phyloP scores from a whole-genome alignment of 2,797 vertebrate genomes.

The Cygnus olor region DNA sequence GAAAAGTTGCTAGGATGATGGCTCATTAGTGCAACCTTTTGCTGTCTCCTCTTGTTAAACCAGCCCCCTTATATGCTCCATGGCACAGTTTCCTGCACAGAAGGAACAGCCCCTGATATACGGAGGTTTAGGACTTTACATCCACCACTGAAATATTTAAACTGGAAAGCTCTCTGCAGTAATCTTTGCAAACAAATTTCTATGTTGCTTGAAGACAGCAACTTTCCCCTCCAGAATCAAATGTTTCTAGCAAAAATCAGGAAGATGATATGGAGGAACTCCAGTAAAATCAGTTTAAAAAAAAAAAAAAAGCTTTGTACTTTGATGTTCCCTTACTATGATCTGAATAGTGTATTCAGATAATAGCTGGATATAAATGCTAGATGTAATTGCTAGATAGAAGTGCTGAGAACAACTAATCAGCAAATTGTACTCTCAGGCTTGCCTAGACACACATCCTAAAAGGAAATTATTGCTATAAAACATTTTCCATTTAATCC shows the following conservation, averaged over 20 bases:
- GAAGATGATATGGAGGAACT: neutral
- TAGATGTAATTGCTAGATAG: constrained; percentile 25
- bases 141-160: neutral
- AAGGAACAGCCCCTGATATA: neutral
- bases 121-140: neutral
- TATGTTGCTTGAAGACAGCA: neutral
- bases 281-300: neutral
- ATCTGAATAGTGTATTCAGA: neutral
- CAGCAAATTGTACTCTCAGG: constrained; percentile 34
- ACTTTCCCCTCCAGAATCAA: neutral
- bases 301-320: neutral
- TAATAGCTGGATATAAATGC: constrained; percentile 23
- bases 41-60: neutral
- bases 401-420: constrained; percentile 42
- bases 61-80: neutral
- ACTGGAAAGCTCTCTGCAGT: neutral
- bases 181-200: neutral
- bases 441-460: constrained; percentile 23
- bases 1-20: neutral
- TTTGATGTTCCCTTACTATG: neutral
- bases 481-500: neutral
- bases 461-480: constrained; percentile 24
- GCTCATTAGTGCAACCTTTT: neutral
- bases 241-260: neutral
- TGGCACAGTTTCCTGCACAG: neutral